Percentiles rank a stretch among this genome's conserved stretches.
Conservation (phyloP, 2,888 invertebrate genomes). For the Drosophila longiperda region DNA sequence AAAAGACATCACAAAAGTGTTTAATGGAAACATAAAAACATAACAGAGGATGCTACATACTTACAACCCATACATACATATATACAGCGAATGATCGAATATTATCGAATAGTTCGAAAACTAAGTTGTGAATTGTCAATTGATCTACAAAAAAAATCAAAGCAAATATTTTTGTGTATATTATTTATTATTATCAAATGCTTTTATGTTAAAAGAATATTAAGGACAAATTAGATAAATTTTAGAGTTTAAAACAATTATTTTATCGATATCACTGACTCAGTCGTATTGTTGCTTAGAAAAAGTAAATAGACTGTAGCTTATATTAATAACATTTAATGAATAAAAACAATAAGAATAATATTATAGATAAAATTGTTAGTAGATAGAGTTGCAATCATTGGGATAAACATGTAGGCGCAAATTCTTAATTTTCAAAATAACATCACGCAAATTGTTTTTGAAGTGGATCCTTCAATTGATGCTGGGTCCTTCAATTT, state of each 20-base stretch:
- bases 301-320: too few species aligned
- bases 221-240: neutral
- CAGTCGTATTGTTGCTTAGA: neutral
- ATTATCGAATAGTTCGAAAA: neutral
- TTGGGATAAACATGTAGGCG: too few species aligned
- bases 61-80: neutral
- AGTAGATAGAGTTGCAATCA: too few species aligned
- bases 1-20: slow-evolving; percentile 22
- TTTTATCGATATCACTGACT: neutral
- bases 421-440: too few species aligned
- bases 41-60: neutral
- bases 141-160: neutral
- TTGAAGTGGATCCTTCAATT: too few species aligned
- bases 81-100: neutral
- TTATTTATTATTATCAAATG: neutral
- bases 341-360: too few species aligned
- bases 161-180: neutral
- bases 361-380: too few species aligned
- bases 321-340: too few species aligned
- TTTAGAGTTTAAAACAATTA: neutral
- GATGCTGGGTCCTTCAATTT: too few species aligned
- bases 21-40: slow-evolving; percentile 22
- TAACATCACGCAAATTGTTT: too few species aligned
- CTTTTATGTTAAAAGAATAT: neutral
- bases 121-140: neutral